Conservation (phyloP, 2,113 vertebrate species). For the Connochaetes taurinus region DNA sequence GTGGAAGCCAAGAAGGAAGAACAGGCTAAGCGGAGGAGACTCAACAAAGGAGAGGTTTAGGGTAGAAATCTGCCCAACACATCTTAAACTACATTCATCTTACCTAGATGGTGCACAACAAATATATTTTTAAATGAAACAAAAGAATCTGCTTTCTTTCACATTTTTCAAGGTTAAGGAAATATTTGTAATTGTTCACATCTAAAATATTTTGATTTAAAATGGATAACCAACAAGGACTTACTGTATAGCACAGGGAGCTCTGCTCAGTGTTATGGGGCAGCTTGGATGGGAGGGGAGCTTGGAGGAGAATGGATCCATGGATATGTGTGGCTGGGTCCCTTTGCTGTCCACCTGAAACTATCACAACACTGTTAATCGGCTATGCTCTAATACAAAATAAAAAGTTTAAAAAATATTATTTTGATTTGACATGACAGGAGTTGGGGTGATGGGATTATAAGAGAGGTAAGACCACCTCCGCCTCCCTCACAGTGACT, state of each 20-base stretch:
- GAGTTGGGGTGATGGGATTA: not conserved
- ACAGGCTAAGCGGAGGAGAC: not conserved
- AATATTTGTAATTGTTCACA: not conserved
- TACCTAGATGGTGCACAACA: not conserved
- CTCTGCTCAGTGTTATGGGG: not conserved
- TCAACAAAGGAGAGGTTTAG: not conserved
- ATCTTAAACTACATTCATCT: not conserved
- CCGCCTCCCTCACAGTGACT: rapidly evolving
- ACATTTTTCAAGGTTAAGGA: not conserved
- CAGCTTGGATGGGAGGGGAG: not conserved
- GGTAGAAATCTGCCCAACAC: not conserved
- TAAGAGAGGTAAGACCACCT: not conserved
- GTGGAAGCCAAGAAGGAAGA: not conserved
- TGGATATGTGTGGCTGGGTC: not conserved
- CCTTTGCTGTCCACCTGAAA: not conserved
- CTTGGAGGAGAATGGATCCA: not conserved
- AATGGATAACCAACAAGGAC: not conserved
- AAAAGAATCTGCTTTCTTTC: not conserved
- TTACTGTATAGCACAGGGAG: not conserved
- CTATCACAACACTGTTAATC: not conserved
- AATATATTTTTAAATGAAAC: not conserved
- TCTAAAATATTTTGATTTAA: not conserved
- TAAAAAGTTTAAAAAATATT: not conserved
- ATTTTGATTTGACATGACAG: not conserved
- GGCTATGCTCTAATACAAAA: not conserved